Percentiles rank a stretch among this genome's conserved stretches.
Evolutionary conservation across 2,797 vertebrate genomes (phyloP).

Genomic region (Rhincodon typus): DNA sequence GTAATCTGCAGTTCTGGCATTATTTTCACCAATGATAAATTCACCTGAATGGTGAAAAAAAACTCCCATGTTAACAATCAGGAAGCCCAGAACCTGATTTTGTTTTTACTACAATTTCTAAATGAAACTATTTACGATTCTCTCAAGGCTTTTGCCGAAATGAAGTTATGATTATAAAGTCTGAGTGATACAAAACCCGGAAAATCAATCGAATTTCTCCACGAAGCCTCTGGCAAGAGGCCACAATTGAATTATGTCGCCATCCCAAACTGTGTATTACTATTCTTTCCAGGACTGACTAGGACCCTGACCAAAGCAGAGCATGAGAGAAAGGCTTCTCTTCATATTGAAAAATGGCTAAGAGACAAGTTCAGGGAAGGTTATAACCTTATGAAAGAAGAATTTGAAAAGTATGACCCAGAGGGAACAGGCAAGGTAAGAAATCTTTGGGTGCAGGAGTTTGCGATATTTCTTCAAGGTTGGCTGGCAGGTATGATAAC

Average conservation of each 20-base stretch:
- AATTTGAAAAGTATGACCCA: constrained; percentile 50
- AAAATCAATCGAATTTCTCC: constrained; percentile 4
- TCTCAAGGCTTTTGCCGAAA: neutral
- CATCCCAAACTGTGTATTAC: neutral
- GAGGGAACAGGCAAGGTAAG: constrained; percentile 47
- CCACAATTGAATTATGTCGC: neutral
- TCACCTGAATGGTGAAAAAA: neutral
- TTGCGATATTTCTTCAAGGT: no score
- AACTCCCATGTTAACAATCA: neutral
- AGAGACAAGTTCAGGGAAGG: constrained; percentile 52
- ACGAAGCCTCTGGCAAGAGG: neutral
- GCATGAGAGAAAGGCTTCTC: constrained; percentile 45
- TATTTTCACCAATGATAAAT: neutral
- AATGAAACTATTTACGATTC: neutral
- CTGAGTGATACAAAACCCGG: neutral
- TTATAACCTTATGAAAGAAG: constrained; percentile 48
- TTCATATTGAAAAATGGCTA: constrained; percentile 49
- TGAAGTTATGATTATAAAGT: no score
- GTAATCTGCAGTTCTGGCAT: neutral
- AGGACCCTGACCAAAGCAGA: constrained; percentile 44
- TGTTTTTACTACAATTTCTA: neutral
- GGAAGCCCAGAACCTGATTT: neutral
- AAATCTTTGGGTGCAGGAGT: neutral
- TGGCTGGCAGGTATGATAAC: no score
- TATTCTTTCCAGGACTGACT: constrained; percentile 35